Evolutionary conservation across 2,888 invertebrate genomes (phyloP).

Genomic region (Eupithecia subfuscata): DNA sequence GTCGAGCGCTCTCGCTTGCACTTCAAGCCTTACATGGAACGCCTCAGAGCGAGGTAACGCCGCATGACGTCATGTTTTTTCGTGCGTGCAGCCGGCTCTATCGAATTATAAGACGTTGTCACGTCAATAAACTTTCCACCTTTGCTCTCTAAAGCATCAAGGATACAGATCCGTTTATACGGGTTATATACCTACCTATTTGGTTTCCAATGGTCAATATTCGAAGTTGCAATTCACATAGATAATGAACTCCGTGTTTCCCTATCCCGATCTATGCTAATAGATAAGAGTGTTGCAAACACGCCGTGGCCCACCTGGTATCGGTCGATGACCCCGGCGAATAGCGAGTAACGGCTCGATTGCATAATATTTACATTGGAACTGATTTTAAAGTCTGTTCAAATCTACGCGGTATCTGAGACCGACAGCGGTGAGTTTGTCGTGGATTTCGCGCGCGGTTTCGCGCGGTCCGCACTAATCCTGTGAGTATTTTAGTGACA

Average conservation of each 20-base stretch:
- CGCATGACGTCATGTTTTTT: too few relatives aligned
- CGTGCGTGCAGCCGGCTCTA: too few relatives aligned
- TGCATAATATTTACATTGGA: slow-evolving; percentile 31
- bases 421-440: not conserved
- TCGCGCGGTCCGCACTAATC: not conserved
- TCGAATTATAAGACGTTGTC: too few relatives aligned
- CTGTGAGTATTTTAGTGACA: not conserved
- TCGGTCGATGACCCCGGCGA: slow-evolving; percentile 36
- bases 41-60: too few relatives aligned
- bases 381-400: not conserved
- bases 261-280: slow-evolving; percentile 61
- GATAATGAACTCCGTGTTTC: slow-evolving; percentile 59
- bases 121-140: too few relatives aligned
- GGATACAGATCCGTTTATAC: too few relatives aligned
- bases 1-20: too few relatives aligned
- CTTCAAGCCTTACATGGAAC: too few relatives aligned
- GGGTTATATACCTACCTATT: too few relatives aligned
- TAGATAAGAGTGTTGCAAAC: slow-evolving; percentile 54
- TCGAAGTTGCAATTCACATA: slow-evolving; percentile 52
- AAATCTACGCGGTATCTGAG: not conserved
- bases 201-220: slow-evolving; percentile 40
- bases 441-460: not conserved
- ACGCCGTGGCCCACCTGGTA: slow-evolving; percentile 35
- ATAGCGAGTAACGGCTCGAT: slow-evolving; percentile 20
- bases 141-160: too few relatives aligned